Percentiles rank a stretch among this genome's conserved stretches.
Evolutionary conservation across 1,140 invertebrate genomes (phyloP).

Genomic region (Rhopalosiphum padi): DNA sequence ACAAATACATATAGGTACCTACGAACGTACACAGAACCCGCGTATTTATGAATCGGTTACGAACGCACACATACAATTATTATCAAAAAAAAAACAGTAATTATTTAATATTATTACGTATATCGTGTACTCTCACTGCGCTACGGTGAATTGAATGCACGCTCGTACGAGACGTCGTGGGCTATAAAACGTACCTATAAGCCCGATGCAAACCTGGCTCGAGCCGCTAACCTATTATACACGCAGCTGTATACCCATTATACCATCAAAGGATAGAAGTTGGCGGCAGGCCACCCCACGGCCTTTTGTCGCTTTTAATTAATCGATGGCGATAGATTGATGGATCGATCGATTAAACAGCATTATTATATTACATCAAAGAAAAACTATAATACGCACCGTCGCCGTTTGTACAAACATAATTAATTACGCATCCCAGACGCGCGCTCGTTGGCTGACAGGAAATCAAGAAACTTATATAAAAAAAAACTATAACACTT

Average conservation of each 20-base stretch:
- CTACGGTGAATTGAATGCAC: background rate
- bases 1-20: background rate
- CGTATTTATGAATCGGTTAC: background rate
- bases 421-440: conserved; percentile 8
- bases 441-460: background rate
- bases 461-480: background rate
- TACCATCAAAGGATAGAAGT: background rate
- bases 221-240: background rate
- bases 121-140: background rate
- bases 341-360: background rate
- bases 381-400: background rate
- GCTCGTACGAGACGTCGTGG: background rate
- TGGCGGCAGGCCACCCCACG: background rate
- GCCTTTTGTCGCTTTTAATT: background rate
- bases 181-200: background rate
- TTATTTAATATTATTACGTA: conserved; percentile 13
- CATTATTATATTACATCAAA: conserved; percentile 11
- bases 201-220: background rate
- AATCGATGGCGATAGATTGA: background rate
- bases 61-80: background rate
- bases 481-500: background rate
- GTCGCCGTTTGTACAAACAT: background rate
- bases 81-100: background rate
- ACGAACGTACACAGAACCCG: background rate
- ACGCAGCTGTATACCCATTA: background rate